phyloP scores from a whole-genome alignment of 2,888 invertebrate species.

The Brachycybe producta region DNA sequence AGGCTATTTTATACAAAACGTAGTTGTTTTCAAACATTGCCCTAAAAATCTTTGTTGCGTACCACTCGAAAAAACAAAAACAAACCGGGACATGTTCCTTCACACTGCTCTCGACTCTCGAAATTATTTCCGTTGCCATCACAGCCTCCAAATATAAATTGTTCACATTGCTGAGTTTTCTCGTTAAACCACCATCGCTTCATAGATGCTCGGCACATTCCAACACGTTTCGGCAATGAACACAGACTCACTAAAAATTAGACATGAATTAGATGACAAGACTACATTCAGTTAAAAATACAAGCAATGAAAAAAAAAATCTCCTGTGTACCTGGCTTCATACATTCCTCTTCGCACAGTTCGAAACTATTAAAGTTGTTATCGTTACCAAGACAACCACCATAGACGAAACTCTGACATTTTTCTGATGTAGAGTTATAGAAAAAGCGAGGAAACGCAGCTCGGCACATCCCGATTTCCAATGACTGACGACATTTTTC shows the following conservation, averaged over 20 bases:
- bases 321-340: slow-evolving; percentile 6
- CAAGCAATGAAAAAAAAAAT: neutral
- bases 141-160: slow-evolving; percentile 35
- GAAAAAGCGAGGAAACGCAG: slow-evolving; percentile 56
- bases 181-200: slow-evolving; percentile 31
- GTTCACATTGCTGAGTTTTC: slow-evolving; percentile 30
- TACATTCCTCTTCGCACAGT: slow-evolving; percentile 59
- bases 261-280: slow-evolving; percentile 2
- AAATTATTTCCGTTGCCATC: slow-evolving; percentile 32
- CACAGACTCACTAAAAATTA: slow-evolving; percentile 22
- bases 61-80: too few species aligned
- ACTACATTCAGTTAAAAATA: neutral
- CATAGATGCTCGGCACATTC: slow-evolving; percentile 27
- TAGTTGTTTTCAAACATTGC: too few species aligned
- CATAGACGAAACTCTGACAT: slow-evolving; percentile 55
- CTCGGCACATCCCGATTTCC: slow-evolving; percentile 24
- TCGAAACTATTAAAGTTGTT: slow-evolving; percentile 70
- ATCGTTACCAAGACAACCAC: slow-evolving; percentile 65
- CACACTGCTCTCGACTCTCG: slow-evolving; percentile 25
- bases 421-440: slow-evolving; percentile 66
- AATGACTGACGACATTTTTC: slow-evolving; percentile 27
- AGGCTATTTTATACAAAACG: too few species aligned
- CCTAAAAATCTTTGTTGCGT: too few species aligned
- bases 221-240: slow-evolving; percentile 24
- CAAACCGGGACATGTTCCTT: slow-evolving; percentile 25